These are phyloP conservation scores for Solenodon paradoxus DNA, from an alignment of 2,113 vertebrate species.

Conservation along the genomic window DNA sequence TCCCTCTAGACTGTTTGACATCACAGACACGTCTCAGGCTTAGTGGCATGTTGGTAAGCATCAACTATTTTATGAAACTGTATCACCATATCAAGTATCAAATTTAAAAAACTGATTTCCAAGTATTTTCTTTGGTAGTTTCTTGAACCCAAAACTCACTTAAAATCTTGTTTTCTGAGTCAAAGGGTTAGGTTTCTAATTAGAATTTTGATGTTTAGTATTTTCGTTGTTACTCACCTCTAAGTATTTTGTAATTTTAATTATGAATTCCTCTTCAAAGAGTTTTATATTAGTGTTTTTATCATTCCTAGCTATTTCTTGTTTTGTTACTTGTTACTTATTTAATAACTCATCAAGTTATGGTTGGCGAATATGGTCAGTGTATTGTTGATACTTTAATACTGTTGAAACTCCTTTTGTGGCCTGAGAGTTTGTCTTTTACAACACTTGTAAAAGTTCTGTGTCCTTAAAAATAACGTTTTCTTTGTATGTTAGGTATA, in stretches of 20 bases:
- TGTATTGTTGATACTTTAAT: neutral
- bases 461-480: neutral
- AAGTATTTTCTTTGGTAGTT: neutral
- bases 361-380: neutral
- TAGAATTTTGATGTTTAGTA: neutral
- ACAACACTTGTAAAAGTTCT: neutral
- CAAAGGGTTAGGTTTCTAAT: no score
- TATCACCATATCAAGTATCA: slow-evolving; percentile 16
- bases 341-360: neutral
- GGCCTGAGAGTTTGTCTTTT: neutral
- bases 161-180: no score
- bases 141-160: slow-evolving; percentile 5
- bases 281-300: neutral
- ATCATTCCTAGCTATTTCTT: neutral
- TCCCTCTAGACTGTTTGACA: slow-evolving; percentile 90
- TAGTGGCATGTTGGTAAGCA: slow-evolving; percentile 97
- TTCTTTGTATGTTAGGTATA: neutral
- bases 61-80: slow-evolving; percentile 52
- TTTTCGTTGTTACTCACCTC: neutral
- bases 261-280: neutral
- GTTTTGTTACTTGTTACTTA: neutral
- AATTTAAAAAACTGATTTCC: neutral
- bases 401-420: neutral
- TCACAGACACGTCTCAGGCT: slow-evolving; percentile 92
- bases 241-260: neutral